phyloP scores from a whole-genome alignment of 2,888 invertebrate species.

The Escarpia spicata region DNA sequence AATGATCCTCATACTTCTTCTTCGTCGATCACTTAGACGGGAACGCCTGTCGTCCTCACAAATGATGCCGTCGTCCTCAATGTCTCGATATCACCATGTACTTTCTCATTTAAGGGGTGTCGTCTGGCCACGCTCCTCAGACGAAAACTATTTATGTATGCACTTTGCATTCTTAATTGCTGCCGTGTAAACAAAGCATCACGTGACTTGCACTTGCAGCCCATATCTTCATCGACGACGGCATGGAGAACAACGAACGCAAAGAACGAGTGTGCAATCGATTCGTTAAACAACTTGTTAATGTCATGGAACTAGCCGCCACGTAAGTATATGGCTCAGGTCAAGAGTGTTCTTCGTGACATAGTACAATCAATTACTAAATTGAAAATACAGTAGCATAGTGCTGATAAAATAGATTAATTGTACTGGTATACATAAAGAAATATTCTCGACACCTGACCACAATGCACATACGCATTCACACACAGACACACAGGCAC shows the following conservation, averaged over 20 bases:
- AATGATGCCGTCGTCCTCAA: too few relatives aligned
- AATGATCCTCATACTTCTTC: too few relatives aligned
- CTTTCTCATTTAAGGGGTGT: too few relatives aligned
- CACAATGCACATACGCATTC: too few relatives aligned
- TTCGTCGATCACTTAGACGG: too few relatives aligned
- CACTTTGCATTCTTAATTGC: background rate
- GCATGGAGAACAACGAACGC: conserved; percentile 90
- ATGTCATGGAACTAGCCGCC: conserved; percentile 59
- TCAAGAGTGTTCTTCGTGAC: background rate
- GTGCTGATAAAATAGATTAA: background rate
- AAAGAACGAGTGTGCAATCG: conserved; percentile 76
- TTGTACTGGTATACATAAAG: background rate
- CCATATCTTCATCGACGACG: conserved; percentile 98
- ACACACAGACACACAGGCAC: too few relatives aligned
- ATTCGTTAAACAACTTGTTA: conserved; percentile 71
- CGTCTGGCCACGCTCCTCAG: too few relatives aligned
- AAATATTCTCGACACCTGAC: background rate
- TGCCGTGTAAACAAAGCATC: background rate
- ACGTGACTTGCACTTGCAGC: conserved; percentile 78
- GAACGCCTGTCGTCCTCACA: too few relatives aligned
- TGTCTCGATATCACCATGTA: too few relatives aligned
- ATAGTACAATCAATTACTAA: background rate
- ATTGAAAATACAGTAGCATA: background rate
- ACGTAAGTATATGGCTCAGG: conserved; percentile 46
- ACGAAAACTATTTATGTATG: background rate